A percentile compares a stretch with the other conserved stretches of the same genome.
phyloP scores from a whole-genome alignment of 2,113 vertebrate species.

The Phasianus colchicus region DNA sequence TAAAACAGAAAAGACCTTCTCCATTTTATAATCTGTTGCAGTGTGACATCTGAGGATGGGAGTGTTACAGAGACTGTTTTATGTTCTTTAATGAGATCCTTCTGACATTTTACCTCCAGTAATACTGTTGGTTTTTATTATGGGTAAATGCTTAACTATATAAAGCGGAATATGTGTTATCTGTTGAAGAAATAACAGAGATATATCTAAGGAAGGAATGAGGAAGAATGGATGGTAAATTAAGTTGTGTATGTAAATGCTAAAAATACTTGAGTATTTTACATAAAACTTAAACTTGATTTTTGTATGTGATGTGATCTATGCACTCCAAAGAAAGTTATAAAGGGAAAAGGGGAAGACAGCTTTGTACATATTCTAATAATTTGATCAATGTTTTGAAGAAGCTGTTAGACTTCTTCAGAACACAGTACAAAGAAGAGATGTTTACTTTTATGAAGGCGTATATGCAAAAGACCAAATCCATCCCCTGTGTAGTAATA shows the following conservation, averaged over 20 bases:
- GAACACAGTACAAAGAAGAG: not conserved
- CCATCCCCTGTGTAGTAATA: not conserved
- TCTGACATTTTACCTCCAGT: not conserved
- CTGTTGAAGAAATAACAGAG: not conserved
- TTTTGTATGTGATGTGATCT: conserved; percentile 36
- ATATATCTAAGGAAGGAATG: not conserved
- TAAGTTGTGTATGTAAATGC: conserved; percentile 14
- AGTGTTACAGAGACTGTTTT: not conserved
- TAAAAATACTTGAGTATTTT: conserved; percentile 60
- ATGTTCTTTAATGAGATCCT: not conserved
- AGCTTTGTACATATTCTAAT: not conserved
- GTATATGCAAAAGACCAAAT: not conserved
- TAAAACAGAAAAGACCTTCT: not conserved
- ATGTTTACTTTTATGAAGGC: conserved; percentile 1
- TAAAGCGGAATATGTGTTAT: not conserved
- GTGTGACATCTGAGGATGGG: not conserved
- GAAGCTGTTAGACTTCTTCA: not conserved
- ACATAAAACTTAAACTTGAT: conserved; percentile 47
- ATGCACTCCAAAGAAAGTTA: conserved; percentile 34
- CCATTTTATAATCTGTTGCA: not conserved
- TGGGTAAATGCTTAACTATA: not conserved
- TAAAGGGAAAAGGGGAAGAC: conserved; percentile 31
- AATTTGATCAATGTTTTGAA: not conserved
- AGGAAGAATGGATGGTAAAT: not conserved
- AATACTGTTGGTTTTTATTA: not conserved